phyloP scores from a whole-genome alignment of 2,888 invertebrate genomes.

The Monopis laevigella region DNA sequence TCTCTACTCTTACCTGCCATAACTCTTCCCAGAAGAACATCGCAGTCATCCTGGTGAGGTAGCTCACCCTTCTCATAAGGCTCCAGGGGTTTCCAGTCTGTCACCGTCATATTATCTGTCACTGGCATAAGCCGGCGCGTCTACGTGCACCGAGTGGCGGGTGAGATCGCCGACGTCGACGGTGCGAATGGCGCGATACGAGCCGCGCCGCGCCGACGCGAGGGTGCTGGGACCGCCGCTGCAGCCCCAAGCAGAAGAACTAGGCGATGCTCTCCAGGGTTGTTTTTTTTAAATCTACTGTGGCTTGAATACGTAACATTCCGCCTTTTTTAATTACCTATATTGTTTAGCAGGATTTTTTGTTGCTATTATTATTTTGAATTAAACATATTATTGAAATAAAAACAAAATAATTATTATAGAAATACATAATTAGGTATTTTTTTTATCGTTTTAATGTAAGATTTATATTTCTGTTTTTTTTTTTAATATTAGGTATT shows the following conservation, averaged over 20 bases:
- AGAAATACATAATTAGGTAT: no score
- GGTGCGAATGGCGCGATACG: slow-evolving; percentile 60
- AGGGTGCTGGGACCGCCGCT: slow-evolving; percentile 18
- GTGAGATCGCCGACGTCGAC: slow-evolving; percentile 61
- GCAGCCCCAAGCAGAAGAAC: slow-evolving; percentile 4
- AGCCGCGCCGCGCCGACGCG: slow-evolving; percentile 31
- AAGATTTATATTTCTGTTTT: no score
- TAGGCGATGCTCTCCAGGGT: no score
- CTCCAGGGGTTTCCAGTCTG: slow-evolving; percentile 42
- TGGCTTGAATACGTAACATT: no score
- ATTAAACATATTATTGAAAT: no score
- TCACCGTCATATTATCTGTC: slow-evolving; percentile 49
- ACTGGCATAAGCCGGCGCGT: slow-evolving; percentile 17
- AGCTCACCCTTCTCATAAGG: slow-evolving; percentile 26
- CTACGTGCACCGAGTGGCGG: slow-evolving; percentile 23
- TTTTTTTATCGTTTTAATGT: no score
- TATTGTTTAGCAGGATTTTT: no score
- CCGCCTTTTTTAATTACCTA: no score
- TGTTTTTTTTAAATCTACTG: no score
- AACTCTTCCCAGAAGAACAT: slow-evolving; percentile 55
- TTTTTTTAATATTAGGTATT: no score
- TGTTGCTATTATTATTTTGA: no score
- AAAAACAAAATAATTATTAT: no score
- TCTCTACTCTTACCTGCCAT: slow-evolving; percentile 46
- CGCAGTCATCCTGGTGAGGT: slow-evolving; percentile 35